These are phyloP conservation scores for Pasiphila rectangulata DNA, from an alignment of 2,888 invertebrate genomes.

Conservation along the genomic window DNA sequence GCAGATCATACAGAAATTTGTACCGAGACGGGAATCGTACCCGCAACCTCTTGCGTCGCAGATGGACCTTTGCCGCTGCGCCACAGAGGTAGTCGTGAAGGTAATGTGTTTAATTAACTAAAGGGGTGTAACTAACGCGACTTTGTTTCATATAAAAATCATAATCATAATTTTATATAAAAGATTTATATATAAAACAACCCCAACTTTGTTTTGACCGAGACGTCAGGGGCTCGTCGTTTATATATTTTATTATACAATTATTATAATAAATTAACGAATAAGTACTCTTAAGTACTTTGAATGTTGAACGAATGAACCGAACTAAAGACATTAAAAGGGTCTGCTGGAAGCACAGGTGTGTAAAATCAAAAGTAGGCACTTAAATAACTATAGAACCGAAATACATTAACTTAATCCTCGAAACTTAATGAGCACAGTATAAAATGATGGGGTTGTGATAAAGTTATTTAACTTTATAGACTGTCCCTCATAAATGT, in stretches of 20 bases:
- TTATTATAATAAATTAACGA: conserved; percentile 3
- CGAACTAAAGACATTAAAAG: conserved; percentile 67
- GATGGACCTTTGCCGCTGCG: too few relatives aligned
- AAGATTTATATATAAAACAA: too few relatives aligned
- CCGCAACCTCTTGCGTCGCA: too few relatives aligned
- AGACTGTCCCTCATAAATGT: neutral
- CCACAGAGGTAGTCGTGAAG: too few relatives aligned
- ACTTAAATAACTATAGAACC: conserved; percentile 57
- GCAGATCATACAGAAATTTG: too few relatives aligned
- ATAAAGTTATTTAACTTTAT: neutral
- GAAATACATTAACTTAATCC: conserved; percentile 59
- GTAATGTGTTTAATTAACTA: too few relatives aligned
- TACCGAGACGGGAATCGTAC: too few relatives aligned
- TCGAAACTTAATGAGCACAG: conserved; percentile 30
- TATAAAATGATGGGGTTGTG: conserved; percentile 19
- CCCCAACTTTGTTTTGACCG: too few relatives aligned
- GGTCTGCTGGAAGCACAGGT: conserved; percentile 62
- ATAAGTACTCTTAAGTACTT: conserved; percentile 14
- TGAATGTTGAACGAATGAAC: conserved; percentile 14
- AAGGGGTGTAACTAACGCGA: too few relatives aligned
- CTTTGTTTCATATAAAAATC: too few relatives aligned
- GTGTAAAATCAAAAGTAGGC: conserved; percentile 68
- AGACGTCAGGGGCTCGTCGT: too few relatives aligned
- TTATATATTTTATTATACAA: neutral
- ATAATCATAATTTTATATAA: too few relatives aligned